Evolutionary conservation across 2,797 vertebrate species (phyloP).

Genomic region (Microtus californicus): DNA sequence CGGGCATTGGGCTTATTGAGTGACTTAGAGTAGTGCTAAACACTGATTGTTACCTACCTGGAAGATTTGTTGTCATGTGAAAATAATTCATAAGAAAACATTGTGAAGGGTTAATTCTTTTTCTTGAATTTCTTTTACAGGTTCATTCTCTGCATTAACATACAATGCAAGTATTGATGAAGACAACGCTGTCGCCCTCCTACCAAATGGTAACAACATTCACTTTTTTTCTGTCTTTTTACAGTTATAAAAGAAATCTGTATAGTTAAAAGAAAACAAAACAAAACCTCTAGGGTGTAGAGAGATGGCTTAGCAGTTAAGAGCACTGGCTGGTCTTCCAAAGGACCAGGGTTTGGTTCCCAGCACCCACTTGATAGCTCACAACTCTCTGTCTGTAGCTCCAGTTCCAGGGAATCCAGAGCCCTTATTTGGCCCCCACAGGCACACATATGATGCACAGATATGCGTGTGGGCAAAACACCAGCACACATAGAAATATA

Average conservation of each 20-base stretch:
- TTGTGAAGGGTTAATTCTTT: conserved; percentile 43
- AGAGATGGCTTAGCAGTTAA: background rate
- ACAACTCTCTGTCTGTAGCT: background rate
- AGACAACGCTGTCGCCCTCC: conserved; percentile 92
- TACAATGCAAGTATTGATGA: conserved; percentile 93
- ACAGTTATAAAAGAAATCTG: background rate
- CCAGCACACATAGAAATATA: background rate
- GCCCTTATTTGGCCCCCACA: background rate
- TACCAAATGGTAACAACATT: conserved; percentile 90
- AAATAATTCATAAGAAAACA: background rate
- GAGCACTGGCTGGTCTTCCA: background rate
- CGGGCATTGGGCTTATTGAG: background rate
- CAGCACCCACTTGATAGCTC: background rate
- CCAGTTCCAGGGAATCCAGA: too few relatives aligned
- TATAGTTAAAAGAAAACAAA: background rate
- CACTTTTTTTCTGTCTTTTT: background rate
- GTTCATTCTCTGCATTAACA: conserved; percentile 91
- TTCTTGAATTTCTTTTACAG: conserved; percentile 84
- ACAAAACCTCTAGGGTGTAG: background rate
- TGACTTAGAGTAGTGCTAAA: background rate
- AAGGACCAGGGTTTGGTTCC: background rate
- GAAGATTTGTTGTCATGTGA: background rate
- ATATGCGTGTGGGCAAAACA: background rate
- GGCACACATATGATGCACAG: background rate
- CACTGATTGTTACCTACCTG: background rate